Conservation (phyloP, 1,140 invertebrate genomes). For the Eumaeus atala region DNA sequence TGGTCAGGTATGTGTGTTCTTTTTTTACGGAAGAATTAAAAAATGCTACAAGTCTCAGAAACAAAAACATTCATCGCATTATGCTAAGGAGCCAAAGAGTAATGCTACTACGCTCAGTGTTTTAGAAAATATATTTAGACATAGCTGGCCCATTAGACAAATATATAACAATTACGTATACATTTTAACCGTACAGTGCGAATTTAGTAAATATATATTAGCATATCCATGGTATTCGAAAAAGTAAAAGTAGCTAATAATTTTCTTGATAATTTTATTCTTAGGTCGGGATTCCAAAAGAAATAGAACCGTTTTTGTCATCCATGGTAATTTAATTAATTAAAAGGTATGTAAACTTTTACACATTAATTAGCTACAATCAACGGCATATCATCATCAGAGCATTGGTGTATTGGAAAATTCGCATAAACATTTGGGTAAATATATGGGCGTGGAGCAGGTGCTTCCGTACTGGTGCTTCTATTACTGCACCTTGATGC, state of each 20-base stretch:
- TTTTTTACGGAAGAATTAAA: constrained; percentile 22
- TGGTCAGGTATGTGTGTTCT: constrained; percentile 20
- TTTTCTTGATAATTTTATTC: constrained; percentile 30
- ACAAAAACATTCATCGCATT: constrained; percentile 19
- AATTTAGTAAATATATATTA: constrained; percentile 27
- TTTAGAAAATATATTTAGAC: constrained; percentile 27
- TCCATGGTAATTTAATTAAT: too few species aligned
- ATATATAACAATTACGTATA: constrained; percentile 23
- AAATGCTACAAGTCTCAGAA: constrained; percentile 24
- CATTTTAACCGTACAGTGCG: constrained; percentile 29
- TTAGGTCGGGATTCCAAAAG: constrained; percentile 9
- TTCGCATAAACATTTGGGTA: constrained; percentile 20
- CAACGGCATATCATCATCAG: constrained; percentile 24
- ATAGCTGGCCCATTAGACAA: constrained; percentile 24
- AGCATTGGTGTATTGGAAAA: constrained; percentile 23
- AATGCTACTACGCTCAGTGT: constrained; percentile 22
- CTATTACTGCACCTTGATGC: constrained; percentile 14
- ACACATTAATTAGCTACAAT: constrained; percentile 16
- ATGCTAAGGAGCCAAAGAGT: constrained; percentile 22
- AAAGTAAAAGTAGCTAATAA: constrained; percentile 16
- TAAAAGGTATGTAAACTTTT: constrained; percentile 23
- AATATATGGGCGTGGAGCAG: constrained; percentile 17
- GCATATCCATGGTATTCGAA: constrained; percentile 26
- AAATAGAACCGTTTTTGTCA: constrained; percentile 20
- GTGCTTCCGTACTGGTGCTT: constrained; percentile 23